These are phyloP conservation scores for Coendou prehensilis DNA, from an alignment of 2,797 vertebrate genomes.

Conservation along the genomic window DNA sequence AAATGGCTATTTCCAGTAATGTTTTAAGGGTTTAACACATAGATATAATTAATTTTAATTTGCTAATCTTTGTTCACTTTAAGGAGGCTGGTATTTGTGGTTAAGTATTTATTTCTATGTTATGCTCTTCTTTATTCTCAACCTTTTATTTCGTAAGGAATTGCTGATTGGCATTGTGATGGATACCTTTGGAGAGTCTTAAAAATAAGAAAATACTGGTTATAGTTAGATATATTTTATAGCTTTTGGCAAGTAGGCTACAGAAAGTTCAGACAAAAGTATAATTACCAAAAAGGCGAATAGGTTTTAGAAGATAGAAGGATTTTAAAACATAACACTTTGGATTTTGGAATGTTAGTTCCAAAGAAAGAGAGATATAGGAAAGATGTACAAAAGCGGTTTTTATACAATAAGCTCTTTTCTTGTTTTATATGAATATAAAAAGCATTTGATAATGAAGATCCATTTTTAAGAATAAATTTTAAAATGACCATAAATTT, in stretches of 20 bases:
- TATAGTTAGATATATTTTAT: conserved; percentile 58
- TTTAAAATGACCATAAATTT: conserved; percentile 32
- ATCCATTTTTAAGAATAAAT: conserved; percentile 62
- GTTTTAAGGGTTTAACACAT: conserved; percentile 42
- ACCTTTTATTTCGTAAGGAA: conserved; percentile 39
- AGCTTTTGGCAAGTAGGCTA: conserved; percentile 25
- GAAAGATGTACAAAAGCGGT: conserved; percentile 16
- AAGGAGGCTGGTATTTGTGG: background rate
- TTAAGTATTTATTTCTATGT: conserved; percentile 23
- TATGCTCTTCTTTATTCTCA: conserved; percentile 15
- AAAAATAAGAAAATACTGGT: background rate
- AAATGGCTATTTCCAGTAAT: conserved; percentile 21
- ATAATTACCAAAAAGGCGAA: conserved; percentile 25
- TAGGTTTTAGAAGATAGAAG: conserved; percentile 55
- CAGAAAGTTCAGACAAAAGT: conserved; percentile 32
- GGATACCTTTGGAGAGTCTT: conserved; percentile 18
- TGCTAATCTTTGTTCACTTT: conserved; percentile 29
- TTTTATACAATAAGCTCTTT: conserved; percentile 28
- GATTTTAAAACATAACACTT: conserved; percentile 40
- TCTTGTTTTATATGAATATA: conserved; percentile 32
- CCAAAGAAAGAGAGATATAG: background rate
- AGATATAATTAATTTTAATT: conserved; percentile 50
- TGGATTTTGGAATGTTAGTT: conserved; percentile 49
- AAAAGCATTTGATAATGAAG: conserved; percentile 57
- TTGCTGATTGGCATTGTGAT: background rate